Evolutionary conservation across 2,113 vertebrate species (phyloP).

Genomic region (Brachyistius frenatus): DNA sequence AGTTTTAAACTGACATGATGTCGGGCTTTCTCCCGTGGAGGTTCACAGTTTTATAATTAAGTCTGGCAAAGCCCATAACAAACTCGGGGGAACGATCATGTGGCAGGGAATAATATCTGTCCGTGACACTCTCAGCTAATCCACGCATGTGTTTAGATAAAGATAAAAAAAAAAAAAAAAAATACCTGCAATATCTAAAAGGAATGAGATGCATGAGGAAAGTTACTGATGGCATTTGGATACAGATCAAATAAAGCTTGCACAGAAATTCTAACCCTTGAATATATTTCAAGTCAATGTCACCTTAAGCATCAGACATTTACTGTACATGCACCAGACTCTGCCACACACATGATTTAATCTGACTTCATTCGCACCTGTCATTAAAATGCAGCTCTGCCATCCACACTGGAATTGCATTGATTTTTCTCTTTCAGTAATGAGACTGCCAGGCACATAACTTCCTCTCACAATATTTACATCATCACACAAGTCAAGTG

Average conservation of each 20-base stretch:
- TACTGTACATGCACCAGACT: background rate
- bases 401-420: slow-evolving; percentile 9
- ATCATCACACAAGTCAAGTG: slow-evolving; percentile 15
- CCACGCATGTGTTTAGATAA: slow-evolving; percentile 37
- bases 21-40: slow-evolving; percentile 44
- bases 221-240: slow-evolving; percentile 43
- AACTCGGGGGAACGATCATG: slow-evolving; percentile 44
- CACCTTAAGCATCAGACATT: slow-evolving; percentile 32
- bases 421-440: slow-evolving; percentile 37
- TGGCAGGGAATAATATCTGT: slow-evolving; percentile 41
- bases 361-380: slow-evolving; percentile 24
- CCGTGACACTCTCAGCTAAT: slow-evolving; percentile 47
- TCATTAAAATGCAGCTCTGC: slow-evolving; percentile 36
- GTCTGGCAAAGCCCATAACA: slow-evolving; percentile 54
- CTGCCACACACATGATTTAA: slow-evolving; percentile 20
- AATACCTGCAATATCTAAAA: background rate
- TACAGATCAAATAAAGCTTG: slow-evolving; percentile 55
- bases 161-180: slow-evolving; percentile 20
- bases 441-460: slow-evolving; percentile 18
- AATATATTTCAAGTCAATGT: slow-evolving; percentile 41
- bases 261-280: slow-evolving; percentile 37
- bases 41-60: slow-evolving; percentile 72
- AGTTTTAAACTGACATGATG: slow-evolving; percentile 58
- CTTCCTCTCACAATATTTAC: slow-evolving; percentile 37
- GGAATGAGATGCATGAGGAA: slow-evolving; percentile 20